phyloP scores from a whole-genome alignment of 2,113 vertebrate genomes.

The Salminus brasiliensis region DNA sequence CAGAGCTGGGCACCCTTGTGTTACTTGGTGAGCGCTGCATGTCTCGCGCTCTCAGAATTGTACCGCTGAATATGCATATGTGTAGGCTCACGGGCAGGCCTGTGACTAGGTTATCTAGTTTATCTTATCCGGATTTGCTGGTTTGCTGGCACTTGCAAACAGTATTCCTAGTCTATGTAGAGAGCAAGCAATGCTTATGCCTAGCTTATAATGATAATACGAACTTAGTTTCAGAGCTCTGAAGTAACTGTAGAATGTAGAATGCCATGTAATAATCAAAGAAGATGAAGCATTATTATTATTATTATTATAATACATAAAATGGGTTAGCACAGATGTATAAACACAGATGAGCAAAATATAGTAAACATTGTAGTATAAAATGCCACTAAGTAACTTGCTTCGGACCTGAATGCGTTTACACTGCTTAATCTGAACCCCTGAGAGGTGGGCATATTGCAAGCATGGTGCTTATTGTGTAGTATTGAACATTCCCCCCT shows the following conservation, averaged over 20 bases:
- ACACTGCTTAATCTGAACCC: constrained; percentile 1
- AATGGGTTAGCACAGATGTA: not conserved
- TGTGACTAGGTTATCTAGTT: constrained; percentile 2
- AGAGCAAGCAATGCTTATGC: not conserved
- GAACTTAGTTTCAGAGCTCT: not conserved
- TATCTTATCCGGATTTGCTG: constrained; percentile 33
- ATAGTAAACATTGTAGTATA: not conserved
- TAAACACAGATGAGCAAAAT: not conserved
- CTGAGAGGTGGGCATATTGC: not conserved
- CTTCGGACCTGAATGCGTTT: constrained; percentile 9
- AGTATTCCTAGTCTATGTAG: not conserved
- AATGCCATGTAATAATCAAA: constrained; percentile 10
- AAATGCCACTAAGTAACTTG: constrained; percentile 3
- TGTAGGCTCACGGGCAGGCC: constrained; percentile 38
- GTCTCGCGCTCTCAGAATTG: not conserved
- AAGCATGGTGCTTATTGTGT: constrained; percentile 23
- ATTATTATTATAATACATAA: no score
- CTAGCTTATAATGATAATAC: not conserved
- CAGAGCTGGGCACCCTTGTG: not conserved
- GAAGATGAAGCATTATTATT: not conserved
- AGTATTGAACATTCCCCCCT: not conserved
- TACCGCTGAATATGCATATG: not conserved
- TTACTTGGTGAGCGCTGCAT: constrained; percentile 8
- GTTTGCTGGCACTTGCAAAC: constrained; percentile 4
- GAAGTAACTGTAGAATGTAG: constrained; percentile 21